A percentile compares a stretch with the other conserved stretches of the same genome.
These are phyloP conservation scores for Gopherus evgoodei DNA, from an alignment of 2,113 vertebrate genomes.

Conservation along the genomic window DNA sequence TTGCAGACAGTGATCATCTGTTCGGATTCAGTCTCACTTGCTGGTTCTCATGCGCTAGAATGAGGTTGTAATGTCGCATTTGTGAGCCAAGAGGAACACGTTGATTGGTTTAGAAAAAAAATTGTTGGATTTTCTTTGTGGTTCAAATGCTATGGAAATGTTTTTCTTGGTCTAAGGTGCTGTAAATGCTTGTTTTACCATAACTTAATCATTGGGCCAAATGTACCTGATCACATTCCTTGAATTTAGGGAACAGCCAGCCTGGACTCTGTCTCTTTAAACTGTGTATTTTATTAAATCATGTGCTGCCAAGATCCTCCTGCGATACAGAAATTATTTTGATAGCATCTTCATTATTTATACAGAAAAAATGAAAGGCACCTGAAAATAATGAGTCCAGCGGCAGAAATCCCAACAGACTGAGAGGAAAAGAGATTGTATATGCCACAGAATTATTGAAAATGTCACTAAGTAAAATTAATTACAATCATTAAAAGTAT, in stretches of 20 bases:
- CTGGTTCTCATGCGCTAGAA: constrained; percentile 10
- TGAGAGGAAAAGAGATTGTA: not conserved
- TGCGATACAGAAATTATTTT: not conserved
- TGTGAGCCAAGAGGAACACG: not conserved
- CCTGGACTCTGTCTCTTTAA: constrained; percentile 8
- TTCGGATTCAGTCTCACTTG: not conserved
- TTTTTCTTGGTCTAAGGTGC: not conserved
- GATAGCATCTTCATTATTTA: not conserved
- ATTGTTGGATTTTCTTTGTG: not conserved
- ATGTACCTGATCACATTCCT: not conserved
- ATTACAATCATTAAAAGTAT: constrained; percentile 44
- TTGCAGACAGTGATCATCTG: constrained; percentile 50
- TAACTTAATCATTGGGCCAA: not conserved
- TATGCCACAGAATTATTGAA: not conserved
- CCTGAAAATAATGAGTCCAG: constrained; percentile 27
- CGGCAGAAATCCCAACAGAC: constrained; percentile 33
- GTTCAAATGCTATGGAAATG: not conserved
- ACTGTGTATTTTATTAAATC: not conserved
- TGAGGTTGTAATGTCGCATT: constrained; percentile 5
- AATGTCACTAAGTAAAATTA: constrained; percentile 50
- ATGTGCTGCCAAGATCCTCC: not conserved
- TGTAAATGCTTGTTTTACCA: not conserved
- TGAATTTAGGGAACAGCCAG: not conserved
- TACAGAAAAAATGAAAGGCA: not conserved
- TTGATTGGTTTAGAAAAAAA: not conserved